Evolutionary conservation across 1,140 invertebrate genomes (phyloP).

Genomic region (Papilio aristodemus): DNA sequence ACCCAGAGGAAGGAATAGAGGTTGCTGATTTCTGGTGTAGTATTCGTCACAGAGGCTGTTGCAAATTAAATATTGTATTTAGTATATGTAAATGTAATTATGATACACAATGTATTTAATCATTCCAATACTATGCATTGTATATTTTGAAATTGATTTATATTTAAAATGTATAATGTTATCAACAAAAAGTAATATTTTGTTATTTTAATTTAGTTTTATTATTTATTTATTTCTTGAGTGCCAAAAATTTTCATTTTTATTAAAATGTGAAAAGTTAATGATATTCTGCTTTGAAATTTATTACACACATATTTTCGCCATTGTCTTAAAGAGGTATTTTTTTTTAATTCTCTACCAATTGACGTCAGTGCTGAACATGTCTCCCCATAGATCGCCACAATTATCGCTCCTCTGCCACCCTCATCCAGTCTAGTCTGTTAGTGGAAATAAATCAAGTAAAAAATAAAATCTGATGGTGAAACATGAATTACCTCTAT

Average conservation of each 20-base stretch:
- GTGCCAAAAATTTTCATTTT: neutral
- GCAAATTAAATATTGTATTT: no score
- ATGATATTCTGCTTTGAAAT: neutral
- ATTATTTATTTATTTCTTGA: neutral
- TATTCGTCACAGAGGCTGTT: no score
- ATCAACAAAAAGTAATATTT: neutral
- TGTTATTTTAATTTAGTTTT: neutral
- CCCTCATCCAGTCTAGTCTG: no score
- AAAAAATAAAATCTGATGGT: no score
- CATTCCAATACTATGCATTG: neutral
- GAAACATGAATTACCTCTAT: no score
- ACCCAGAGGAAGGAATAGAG: no score
- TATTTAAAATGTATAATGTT: neutral
- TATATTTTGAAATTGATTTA: constrained; percentile 2
- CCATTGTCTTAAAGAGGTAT: neutral
- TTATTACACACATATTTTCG: no score
- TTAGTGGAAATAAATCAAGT: no score
- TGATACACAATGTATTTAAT: neutral
- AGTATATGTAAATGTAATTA: neutral
- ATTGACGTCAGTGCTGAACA: no score
- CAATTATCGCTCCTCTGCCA: no score
- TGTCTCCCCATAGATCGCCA: no score
- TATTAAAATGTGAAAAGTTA: neutral
- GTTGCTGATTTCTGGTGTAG: no score
- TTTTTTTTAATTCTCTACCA: neutral